phyloP scores from a whole-genome alignment of 2,888 invertebrate species.

The Ophion obscuratus region DNA sequence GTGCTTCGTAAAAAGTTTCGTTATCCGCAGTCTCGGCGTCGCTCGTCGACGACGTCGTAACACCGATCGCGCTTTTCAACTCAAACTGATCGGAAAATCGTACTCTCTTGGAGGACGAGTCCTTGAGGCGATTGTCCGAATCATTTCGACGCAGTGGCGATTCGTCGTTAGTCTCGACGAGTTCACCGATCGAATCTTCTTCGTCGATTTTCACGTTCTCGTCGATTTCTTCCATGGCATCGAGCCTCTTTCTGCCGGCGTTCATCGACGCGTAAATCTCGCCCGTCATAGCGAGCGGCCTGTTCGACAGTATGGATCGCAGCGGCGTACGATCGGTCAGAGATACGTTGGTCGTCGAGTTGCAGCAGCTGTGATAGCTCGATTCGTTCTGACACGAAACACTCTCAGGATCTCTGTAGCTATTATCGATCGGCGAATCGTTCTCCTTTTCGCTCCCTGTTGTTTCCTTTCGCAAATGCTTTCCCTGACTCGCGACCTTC shows the following conservation, averaged over 20 bases:
- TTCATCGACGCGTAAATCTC: constrained; percentile 31
- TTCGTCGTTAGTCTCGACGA: background rate
- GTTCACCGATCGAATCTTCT: constrained; percentile 31
- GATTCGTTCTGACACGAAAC: constrained; percentile 37
- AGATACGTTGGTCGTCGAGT: constrained; percentile 40
- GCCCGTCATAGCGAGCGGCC: constrained; percentile 29
- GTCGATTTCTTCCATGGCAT: constrained; percentile 64
- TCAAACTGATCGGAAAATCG: constrained; percentile 76
- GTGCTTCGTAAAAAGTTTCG: constrained; percentile 73
- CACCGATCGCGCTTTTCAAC: constrained; percentile 14
- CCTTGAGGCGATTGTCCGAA: constrained; percentile 39
- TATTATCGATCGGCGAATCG: constrained; percentile 38
- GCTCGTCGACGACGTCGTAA: background rate
- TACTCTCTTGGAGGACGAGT: constrained; percentile 72
- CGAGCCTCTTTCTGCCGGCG: constrained; percentile 54
- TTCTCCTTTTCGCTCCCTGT: constrained; percentile 32
- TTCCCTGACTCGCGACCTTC: constrained; percentile 35
- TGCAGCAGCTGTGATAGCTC: constrained; percentile 51
- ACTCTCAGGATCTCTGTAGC: constrained; percentile 7
- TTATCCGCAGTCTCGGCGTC: constrained; percentile 62
- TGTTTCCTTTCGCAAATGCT: constrained; percentile 26
- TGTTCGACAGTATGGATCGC: constrained; percentile 61
- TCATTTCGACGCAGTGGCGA: constrained; percentile 4
- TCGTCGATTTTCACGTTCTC: constrained; percentile 58
- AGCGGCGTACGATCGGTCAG: constrained; percentile 60